Conservation (phyloP, 1,140 invertebrate species). For the Dendroctonus ponderosae region DNA sequence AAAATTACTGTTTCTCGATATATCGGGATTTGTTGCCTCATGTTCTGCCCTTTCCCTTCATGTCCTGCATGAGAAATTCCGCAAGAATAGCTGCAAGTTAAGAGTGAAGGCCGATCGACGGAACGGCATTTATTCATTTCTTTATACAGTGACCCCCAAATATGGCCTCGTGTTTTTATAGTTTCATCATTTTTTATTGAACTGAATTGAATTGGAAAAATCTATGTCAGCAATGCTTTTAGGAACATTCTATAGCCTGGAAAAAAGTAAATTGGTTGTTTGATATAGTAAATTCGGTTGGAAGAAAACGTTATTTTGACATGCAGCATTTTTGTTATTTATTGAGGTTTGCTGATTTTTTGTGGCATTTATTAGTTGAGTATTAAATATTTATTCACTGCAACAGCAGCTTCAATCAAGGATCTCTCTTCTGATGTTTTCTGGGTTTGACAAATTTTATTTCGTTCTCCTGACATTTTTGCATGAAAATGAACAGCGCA, state of each 20-base stretch:
- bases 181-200: conserved; percentile 22
- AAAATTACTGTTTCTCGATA: conserved; percentile 27
- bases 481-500: no score
- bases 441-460: no score
- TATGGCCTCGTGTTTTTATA: conserved; percentile 10
- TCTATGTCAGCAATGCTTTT: neutral
- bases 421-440: no score
- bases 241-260: neutral
- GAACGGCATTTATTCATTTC: conserved; percentile 9
- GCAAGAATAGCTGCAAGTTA: conserved; percentile 24
- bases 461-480: no score
- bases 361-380: neutral
- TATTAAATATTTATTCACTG: neutral
- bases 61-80: conserved; percentile 12
- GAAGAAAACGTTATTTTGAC: neutral
- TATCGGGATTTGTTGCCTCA: conserved; percentile 16
- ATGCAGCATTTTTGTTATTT: neutral
- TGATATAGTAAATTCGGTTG: neutral
- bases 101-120: conserved; percentile 8
- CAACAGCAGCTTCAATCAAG: no score
- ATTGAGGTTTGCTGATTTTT: neutral
- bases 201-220: conserved; percentile 14
- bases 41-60: conserved; percentile 8
- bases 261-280: neutral
- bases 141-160: conserved; percentile 15